Conservation (phyloP, 2,888 invertebrate genomes). For the Apeira syringaria region DNA sequence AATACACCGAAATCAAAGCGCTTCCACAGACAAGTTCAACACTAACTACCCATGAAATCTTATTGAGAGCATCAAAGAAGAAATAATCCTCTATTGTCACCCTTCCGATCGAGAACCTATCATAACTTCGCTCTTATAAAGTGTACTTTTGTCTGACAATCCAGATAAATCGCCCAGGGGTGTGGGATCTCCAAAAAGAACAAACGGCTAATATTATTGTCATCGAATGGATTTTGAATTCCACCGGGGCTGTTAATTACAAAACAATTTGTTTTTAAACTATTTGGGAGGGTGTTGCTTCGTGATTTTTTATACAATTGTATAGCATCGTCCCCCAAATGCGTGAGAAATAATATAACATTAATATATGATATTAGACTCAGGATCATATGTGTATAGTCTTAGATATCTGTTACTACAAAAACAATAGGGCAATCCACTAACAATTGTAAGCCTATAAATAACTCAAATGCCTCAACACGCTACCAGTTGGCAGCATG, state of each 20-base stretch:
- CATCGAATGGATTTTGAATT: slow-evolving; percentile 30
- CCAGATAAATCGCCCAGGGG: slow-evolving; percentile 36
- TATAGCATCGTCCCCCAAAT: too few relatives aligned
- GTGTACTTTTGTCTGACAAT: slow-evolving; percentile 27
- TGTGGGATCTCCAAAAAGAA: slow-evolving; percentile 42
- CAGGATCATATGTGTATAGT: too few relatives aligned
- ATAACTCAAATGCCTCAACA: too few relatives aligned
- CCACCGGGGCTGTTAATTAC: slow-evolving; percentile 36
- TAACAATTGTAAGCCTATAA: too few relatives aligned
- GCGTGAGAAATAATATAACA: too few relatives aligned
- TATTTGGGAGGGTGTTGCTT: slow-evolving; percentile 4
- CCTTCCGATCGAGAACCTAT: slow-evolving; percentile 32
- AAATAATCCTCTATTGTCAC: slow-evolving; percentile 45
- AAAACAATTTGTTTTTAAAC: slow-evolving; percentile 27
- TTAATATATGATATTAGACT: too few relatives aligned
- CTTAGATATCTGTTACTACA: too few relatives aligned
- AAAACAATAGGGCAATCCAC: too few relatives aligned
- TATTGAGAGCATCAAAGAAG: slow-evolving; percentile 78
- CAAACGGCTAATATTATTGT: slow-evolving; percentile 47
- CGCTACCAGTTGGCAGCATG: too few relatives aligned
- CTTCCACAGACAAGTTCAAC: slow-evolving; percentile 73
- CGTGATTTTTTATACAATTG: not conserved
- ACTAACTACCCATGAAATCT: slow-evolving; percentile 81
- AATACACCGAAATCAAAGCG: slow-evolving; percentile 78
- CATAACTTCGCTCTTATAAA: slow-evolving; percentile 22